Percentiles rank a stretch among this genome's conserved stretches.
Evolutionary conservation across 2,888 invertebrate species (phyloP).

Genomic region (Odontocolon sp.): DNA sequence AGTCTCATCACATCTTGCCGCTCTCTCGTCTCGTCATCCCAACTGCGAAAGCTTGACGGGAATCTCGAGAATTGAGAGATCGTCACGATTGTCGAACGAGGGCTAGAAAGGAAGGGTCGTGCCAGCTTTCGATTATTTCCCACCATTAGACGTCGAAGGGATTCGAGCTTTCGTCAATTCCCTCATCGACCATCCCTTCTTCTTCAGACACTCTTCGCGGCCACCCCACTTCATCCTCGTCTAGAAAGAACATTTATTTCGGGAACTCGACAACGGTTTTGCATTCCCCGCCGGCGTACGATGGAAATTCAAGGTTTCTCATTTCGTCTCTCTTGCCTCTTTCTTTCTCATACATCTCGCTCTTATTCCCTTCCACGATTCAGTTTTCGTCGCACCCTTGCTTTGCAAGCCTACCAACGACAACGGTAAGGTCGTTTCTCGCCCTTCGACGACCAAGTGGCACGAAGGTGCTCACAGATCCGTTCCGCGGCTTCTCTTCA

Average conservation of each 20-base stretch:
- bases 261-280: slow-evolving; percentile 44
- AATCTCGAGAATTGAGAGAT: slow-evolving; percentile 76
- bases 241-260: slow-evolving; percentile 38
- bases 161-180: slow-evolving; percentile 50
- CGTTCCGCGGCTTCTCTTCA: slow-evolving; percentile 30
- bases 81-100: slow-evolving; percentile 61
- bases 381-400: no score
- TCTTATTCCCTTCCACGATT: no score
- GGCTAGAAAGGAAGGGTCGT: slow-evolving; percentile 53
- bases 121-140: slow-evolving; percentile 74
- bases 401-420: no score
- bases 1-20: slow-evolving; percentile 1
- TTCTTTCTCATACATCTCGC: neutral
- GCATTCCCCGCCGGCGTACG: slow-evolving; percentile 31
- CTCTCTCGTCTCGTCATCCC: slow-evolving; percentile 5
- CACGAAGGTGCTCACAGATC: neutral
- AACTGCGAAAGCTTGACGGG: slow-evolving; percentile 56
- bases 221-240: slow-evolving; percentile 23
- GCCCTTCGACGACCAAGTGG: slow-evolving; percentile 5
- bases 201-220: slow-evolving; percentile 9
- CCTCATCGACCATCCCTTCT: neutral
- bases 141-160: slow-evolving; percentile 70
- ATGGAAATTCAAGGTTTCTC: slow-evolving; percentile 35
- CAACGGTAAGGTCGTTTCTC: slow-evolving; percentile 19
- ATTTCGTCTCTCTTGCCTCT: slow-evolving; percentile 4